Percentiles rank a stretch among this genome's conserved stretches.
Evolutionary conservation across 2,797 vertebrate genomes (phyloP).

Genomic region (Zenarchopterus dispar): DNA sequence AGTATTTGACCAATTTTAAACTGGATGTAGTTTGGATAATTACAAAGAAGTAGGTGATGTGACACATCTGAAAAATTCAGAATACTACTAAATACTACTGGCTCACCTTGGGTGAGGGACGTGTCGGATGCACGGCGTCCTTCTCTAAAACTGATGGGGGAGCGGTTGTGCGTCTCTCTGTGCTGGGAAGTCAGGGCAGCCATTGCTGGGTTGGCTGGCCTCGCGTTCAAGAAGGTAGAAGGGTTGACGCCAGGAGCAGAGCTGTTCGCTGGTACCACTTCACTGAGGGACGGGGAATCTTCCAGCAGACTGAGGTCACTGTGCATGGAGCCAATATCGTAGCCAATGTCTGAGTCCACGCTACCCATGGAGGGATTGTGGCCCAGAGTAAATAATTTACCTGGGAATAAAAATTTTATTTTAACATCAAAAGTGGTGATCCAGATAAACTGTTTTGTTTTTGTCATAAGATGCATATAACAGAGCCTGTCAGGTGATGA

Average conservation of each 20-base stretch:
- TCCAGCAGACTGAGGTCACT: conserved; percentile 90
- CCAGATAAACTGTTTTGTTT: not conserved
- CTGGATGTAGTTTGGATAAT: not conserved
- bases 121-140: conserved; percentile 96
- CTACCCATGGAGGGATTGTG: conserved; percentile 93
- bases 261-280: conserved; percentile 83
- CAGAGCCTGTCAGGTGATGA: not conserved
- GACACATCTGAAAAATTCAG: not conserved
- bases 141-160: conserved; percentile 96
- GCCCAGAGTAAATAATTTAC: conserved; percentile 88
- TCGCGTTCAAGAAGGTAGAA: conserved; percentile 85
- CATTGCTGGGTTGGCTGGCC: conserved; percentile 92
- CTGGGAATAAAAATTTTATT: conserved; percentile 63
- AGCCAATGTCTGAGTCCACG: conserved; percentile 89
- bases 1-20: not conserved
- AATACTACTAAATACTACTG: not conserved
- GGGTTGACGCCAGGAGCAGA: conserved; percentile 74
- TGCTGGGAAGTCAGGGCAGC: conserved; percentile 88
- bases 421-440: conserved; percentile 3
- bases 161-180: conserved; percentile 93
- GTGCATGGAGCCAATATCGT: conserved; percentile 91
- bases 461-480: not conserved
- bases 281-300: conserved; percentile 86
- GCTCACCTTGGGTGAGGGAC: conserved; percentile 94
- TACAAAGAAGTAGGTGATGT: not conserved